These are phyloP conservation scores for Drosophila paracracens DNA, from an alignment of 2,888 invertebrate genomes.

Conservation along the genomic window DNA sequence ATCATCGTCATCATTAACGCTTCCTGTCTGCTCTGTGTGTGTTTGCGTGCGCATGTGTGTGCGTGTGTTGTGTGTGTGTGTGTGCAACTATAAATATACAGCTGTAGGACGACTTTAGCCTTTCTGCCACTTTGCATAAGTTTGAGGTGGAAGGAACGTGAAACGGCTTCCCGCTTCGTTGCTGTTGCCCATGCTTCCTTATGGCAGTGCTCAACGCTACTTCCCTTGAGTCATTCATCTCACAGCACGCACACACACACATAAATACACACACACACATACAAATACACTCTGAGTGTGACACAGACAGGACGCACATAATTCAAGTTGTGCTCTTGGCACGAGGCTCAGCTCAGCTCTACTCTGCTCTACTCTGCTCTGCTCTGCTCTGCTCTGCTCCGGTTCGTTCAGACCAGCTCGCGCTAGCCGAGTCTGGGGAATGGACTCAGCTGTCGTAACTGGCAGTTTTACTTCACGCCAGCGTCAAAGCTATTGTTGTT, in stretches of 20 bases:
- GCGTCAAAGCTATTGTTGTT: slow-evolving; percentile 28
- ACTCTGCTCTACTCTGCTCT: slow-evolving; percentile 16
- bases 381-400: slow-evolving; percentile 21
- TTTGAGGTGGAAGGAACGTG: slow-evolving; percentile 40
- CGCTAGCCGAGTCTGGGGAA: slow-evolving; percentile 36
- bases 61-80: background rate
- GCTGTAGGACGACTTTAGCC: slow-evolving; percentile 21
- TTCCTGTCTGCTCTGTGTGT: slow-evolving; percentile 53
- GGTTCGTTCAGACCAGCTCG: slow-evolving; percentile 5
- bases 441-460: slow-evolving; percentile 72
- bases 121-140: slow-evolving; percentile 71
- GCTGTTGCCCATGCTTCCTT: slow-evolving; percentile 70
- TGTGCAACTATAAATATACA: slow-evolving; percentile 19
- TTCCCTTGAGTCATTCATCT: slow-evolving; percentile 76
- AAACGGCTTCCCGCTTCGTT: slow-evolving; percentile 48
- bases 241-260: slow-evolving; percentile 36
- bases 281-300: slow-evolving; percentile 21
- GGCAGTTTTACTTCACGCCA: slow-evolving; percentile 75
- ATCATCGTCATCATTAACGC: slow-evolving; percentile 79
- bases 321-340: slow-evolving; percentile 74
- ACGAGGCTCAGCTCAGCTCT: slow-evolving; percentile 46
- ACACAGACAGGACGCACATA: slow-evolving; percentile 69
- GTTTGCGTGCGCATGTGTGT: background rate
- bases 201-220: slow-evolving; percentile 76
- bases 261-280: slow-evolving; percentile 17